Evolutionary conservation across 2,113 vertebrate species (phyloP).

Genomic region (Microcebus ravelobensis): DNA sequence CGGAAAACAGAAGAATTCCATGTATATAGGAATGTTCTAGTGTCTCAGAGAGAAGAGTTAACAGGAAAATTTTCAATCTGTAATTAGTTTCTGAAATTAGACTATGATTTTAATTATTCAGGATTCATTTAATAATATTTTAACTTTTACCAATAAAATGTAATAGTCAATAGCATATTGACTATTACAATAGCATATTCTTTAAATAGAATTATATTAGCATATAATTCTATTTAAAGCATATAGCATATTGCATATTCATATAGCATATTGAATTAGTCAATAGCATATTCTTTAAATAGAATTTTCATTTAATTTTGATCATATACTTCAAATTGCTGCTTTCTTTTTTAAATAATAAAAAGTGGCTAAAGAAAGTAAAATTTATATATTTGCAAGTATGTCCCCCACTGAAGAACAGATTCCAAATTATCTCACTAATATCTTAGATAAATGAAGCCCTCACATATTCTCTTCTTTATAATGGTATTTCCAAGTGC

Average conservation of each 20-base stretch:
- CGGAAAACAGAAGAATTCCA: background rate
- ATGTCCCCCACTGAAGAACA: background rate
- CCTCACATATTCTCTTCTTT: background rate
- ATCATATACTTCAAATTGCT: background rate
- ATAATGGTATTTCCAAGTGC: background rate
- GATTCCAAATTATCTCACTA: background rate
- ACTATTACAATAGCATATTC: too few relatives aligned
- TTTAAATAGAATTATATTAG: conserved; percentile 14
- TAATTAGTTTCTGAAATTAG: conserved; percentile 17
- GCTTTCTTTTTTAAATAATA: background rate
- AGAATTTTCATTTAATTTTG: conserved; percentile 15
- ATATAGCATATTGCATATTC: too few relatives aligned
- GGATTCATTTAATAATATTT: background rate
- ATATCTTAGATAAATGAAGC: background rate
- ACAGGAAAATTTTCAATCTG: conserved; percentile 11
- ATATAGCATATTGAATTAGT: too few relatives aligned
- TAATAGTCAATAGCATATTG: background rate
- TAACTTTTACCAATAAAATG: background rate
- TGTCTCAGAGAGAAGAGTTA: background rate
- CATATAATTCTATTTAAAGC: too few relatives aligned
- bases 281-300: background rate
- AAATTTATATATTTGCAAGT: background rate
- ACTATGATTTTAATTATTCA: background rate
- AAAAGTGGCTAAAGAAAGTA: background rate
- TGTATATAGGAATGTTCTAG: background rate